Evolutionary conservation across 2,888 invertebrate species (phyloP).

Genomic region (Stratiomys singularior): DNA sequence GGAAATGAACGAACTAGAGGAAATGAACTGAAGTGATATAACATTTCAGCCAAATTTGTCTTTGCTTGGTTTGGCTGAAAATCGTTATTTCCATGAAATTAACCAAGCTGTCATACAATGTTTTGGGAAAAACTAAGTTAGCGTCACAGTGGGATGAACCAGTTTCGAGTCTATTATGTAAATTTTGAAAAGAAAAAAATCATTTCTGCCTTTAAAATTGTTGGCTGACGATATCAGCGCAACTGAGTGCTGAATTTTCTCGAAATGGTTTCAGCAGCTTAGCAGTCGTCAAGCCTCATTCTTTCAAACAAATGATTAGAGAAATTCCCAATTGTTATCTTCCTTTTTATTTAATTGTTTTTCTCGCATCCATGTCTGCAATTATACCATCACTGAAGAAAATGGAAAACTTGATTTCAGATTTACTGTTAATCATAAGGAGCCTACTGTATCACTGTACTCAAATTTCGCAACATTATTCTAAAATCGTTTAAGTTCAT

Average conservation of each 20-base stretch:
- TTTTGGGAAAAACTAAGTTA: conserved; percentile 9
- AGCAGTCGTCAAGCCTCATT: conserved; percentile 33
- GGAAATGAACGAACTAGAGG: conserved; percentile 12
- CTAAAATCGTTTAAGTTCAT: no score
- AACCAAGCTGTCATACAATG: not conserved
- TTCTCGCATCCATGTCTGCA: no score
- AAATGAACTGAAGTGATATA: not conserved
- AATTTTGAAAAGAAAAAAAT: conserved; percentile 27
- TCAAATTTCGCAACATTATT: no score
- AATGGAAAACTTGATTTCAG: no score
- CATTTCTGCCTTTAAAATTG: conserved; percentile 35
- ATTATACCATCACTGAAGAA: no score
- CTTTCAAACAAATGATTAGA: conserved; percentile 31
- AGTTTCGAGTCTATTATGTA: conserved; percentile 34
- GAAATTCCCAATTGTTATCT: conserved; percentile 34
- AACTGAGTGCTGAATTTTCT: not conserved
- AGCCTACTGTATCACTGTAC: no score
- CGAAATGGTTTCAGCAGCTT: conserved; percentile 32
- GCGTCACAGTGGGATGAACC: not conserved
- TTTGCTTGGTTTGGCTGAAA: not conserved
- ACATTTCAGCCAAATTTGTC: not conserved
- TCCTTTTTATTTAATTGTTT: conserved; percentile 37
- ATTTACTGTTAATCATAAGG: no score
- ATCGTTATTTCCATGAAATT: not conserved
- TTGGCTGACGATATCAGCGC: not conserved